Evolutionary conservation across 1,140 invertebrate genomes (phyloP).

Genomic region (Drosophila bifasciata): DNA sequence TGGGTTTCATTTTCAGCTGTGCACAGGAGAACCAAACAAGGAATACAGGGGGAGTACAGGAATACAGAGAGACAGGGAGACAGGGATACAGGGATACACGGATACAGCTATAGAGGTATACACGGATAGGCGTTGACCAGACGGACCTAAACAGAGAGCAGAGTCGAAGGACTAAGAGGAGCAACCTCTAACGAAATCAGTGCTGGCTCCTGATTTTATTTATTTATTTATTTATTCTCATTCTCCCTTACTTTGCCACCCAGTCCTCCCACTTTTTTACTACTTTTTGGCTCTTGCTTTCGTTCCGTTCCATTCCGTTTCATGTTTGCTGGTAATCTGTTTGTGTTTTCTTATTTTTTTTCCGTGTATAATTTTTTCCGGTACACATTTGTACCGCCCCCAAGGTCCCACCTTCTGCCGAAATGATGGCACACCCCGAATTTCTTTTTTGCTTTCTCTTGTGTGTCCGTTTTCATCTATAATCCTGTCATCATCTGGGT

Average conservation of each 20-base stretch:
- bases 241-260: conserved; percentile 39
- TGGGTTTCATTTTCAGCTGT: conserved; percentile 74
- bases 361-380: conserved; percentile 64
- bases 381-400: conserved; percentile 33
- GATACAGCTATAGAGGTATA: not conserved
- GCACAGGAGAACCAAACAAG: not conserved
- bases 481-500: conserved; percentile 46
- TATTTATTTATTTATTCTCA: conserved; percentile 63
- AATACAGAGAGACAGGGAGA: not conserved
- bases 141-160: not conserved
- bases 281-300: conserved; percentile 23
- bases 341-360: conserved; percentile 50
- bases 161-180: conserved; percentile 18
- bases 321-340: conserved; percentile 52
- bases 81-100: not conserved
- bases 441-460: conserved; percentile 4
- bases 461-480: conserved; percentile 30
- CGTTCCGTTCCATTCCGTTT: conserved; percentile 47
- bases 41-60: no score
- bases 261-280: conserved; percentile 46
- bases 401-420: conserved; percentile 10
- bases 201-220: conserved; percentile 69
- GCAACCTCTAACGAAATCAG: conserved; percentile 49
- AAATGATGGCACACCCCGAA: conserved; percentile 21
- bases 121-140: not conserved